A percentile compares a stretch with the other conserved stretches of the same genome.
phyloP scores from a whole-genome alignment of 2,888 invertebrate species.

The Helobdella robusta region DNA sequence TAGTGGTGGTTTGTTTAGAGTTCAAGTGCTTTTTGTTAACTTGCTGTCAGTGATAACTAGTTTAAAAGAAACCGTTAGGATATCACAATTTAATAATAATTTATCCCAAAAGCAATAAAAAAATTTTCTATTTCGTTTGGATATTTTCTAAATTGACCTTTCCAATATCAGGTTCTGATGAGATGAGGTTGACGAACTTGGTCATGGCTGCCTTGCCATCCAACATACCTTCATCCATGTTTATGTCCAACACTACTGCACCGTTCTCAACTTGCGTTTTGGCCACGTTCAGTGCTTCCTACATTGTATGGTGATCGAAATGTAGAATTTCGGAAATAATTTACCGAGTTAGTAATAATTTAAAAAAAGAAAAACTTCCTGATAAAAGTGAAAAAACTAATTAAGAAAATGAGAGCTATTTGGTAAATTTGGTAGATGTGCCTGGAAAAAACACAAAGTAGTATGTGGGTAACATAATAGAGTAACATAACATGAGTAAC shows the following conservation, averaged over 20 bases:
- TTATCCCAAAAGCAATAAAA: background rate
- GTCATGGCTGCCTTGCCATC: slow-evolving; percentile 54
- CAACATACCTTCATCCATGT: slow-evolving; percentile 58
- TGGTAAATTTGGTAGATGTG: no score
- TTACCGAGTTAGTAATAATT: no score
- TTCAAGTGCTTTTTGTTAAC: background rate
- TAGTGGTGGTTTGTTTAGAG: background rate
- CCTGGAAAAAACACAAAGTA: no score
- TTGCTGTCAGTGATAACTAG: background rate
- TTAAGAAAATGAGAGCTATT: no score
- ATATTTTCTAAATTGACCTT: slow-evolving; percentile 44
- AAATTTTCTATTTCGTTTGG: background rate
- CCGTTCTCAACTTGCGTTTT: slow-evolving; percentile 56
- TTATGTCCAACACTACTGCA: slow-evolving; percentile 56
- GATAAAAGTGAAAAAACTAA: no score
- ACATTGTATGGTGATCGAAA: slow-evolving; percentile 12
- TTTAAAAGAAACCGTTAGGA: background rate
- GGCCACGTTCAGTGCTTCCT: slow-evolving; percentile 55
- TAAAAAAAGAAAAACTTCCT: no score
- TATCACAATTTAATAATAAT: background rate
- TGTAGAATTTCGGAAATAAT: no score
- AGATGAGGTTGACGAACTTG: slow-evolving; percentile 54
- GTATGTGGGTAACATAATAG: no score
- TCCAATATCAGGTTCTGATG: slow-evolving; percentile 56
- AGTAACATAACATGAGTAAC: no score